Evolutionary conservation across 1,140 invertebrate genomes (phyloP).

Genomic region (Anoplophora glabripennis): DNA sequence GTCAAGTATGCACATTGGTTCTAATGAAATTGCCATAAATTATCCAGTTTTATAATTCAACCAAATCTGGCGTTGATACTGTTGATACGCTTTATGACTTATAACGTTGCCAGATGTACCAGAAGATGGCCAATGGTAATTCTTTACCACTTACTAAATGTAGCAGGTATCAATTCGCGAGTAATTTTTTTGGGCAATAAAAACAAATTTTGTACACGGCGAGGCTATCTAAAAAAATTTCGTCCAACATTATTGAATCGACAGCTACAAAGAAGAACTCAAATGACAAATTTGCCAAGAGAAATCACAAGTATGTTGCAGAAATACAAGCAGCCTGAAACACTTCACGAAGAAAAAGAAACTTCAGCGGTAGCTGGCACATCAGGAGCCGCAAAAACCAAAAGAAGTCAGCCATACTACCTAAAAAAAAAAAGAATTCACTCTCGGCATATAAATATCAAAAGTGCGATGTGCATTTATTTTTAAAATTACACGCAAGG

Average conservation of each 20-base stretch:
- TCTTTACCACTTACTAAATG: conserved; percentile 33
- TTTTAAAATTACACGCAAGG: no score
- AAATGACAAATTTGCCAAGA: conserved; percentile 4
- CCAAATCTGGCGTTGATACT: conserved; percentile 49
- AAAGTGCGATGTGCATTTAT: no score
- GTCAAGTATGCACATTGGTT: conserved; percentile 32
- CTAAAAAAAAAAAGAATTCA: no score
- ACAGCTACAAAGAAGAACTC: conserved; percentile 8
- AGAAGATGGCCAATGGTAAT: conserved; percentile 44
- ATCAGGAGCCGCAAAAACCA: no score
- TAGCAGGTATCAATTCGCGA: conserved; percentile 6
- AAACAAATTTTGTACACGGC: not conserved
- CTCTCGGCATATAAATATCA: no score
- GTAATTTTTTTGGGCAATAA: conserved; percentile 9
- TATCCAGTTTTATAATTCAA: conserved; percentile 46
- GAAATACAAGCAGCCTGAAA: conserved; percentile 5
- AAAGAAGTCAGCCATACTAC: no score
- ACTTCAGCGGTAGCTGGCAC: no score
- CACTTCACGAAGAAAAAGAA: no score
- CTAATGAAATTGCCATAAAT: conserved; percentile 43
- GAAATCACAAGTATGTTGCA: not conserved
- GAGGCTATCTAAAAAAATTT: conserved; percentile 10
- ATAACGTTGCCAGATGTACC: conserved; percentile 41
- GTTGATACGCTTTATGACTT: conserved; percentile 48
- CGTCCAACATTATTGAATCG: not conserved